These are phyloP conservation scores for Callipepla squamata DNA, from an alignment of 2,113 vertebrate species.

Conservation along the genomic window DNA sequence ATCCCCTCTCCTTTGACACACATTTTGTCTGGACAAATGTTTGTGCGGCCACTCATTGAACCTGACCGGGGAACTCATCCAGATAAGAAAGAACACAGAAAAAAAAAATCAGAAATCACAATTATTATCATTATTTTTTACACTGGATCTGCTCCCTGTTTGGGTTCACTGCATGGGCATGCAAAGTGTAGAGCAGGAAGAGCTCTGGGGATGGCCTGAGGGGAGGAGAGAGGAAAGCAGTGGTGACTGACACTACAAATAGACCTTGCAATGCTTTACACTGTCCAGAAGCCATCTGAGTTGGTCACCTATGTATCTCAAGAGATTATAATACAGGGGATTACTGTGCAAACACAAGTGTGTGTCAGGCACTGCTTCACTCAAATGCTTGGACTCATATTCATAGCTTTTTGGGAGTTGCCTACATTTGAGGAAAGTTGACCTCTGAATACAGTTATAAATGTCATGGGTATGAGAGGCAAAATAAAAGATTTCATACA, in stretches of 20 bases:
- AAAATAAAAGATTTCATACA: not conserved
- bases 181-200: not conserved
- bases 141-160: not conserved
- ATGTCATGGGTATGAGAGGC: not conserved
- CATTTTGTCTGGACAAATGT: not conserved
- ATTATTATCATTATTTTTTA: not conserved
- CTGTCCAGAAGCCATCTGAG: not conserved
- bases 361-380: not conserved
- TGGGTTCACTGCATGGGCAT: not conserved
- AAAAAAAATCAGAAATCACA: not conserved
- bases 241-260: not conserved
- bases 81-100: not conserved
- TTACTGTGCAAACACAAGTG: not conserved
- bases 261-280: not conserved
- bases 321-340: not conserved
- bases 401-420: not conserved
- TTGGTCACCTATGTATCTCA: fast-evolving
- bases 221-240: not conserved
- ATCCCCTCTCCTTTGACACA: not conserved
- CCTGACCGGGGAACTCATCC: not conserved
- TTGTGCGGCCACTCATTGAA: not conserved
- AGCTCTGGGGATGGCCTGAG: not conserved
- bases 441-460: not conserved
- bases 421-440: not conserved
- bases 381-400: not conserved